phyloP scores from a whole-genome alignment of 2,113 vertebrate species.

The Ctenomys sociabilis region DNA sequence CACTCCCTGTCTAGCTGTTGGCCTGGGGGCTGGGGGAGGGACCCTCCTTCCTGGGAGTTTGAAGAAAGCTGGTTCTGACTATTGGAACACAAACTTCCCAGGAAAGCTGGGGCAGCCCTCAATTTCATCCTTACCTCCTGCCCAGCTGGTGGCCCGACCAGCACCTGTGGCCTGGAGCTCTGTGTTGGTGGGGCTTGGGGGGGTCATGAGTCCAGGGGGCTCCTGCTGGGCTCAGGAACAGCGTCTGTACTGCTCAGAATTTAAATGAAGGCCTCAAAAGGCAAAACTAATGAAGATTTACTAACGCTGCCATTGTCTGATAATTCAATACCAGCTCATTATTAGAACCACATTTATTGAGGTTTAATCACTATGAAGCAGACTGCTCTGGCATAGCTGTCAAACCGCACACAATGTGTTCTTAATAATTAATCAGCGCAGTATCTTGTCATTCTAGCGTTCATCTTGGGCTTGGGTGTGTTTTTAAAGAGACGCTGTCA shows the following conservation, averaged over 20 bases:
- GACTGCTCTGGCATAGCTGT: slow-evolving; percentile 72
- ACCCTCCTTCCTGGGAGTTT: slow-evolving; percentile 12
- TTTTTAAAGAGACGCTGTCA: slow-evolving; percentile 66
- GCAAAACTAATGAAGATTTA: slow-evolving; percentile 81
- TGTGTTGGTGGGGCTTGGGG: background rate
- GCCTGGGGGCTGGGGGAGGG: background rate
- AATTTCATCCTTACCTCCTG: background rate
- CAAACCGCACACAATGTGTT: slow-evolving; percentile 80
- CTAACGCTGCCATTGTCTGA: slow-evolving; percentile 78
- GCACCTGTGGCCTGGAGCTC: slow-evolving; percentile 12
- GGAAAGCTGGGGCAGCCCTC: background rate
- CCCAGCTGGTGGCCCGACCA: background rate
- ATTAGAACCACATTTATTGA: slow-evolving; percentile 75
- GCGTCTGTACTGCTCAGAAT: slow-evolving; percentile 76
- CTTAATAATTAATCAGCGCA: slow-evolving; percentile 79
- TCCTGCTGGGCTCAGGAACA: background rate
- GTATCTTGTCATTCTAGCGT: slow-evolving; percentile 66
- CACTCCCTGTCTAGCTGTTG: background rate
- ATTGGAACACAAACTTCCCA: slow-evolving; percentile 34
- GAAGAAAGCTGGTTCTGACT: slow-evolving; percentile 15
- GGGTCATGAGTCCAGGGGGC: background rate
- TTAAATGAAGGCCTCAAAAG: slow-evolving; percentile 80
- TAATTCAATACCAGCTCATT: slow-evolving; percentile 72
- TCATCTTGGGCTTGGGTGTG: slow-evolving; percentile 66
- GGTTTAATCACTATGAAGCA: slow-evolving; percentile 71